Evolutionary conservation across 2,797 vertebrate genomes (phyloP), one percentile per base, ranked within the genome.

Genomic region (Eulemur albifrons): DNA sequence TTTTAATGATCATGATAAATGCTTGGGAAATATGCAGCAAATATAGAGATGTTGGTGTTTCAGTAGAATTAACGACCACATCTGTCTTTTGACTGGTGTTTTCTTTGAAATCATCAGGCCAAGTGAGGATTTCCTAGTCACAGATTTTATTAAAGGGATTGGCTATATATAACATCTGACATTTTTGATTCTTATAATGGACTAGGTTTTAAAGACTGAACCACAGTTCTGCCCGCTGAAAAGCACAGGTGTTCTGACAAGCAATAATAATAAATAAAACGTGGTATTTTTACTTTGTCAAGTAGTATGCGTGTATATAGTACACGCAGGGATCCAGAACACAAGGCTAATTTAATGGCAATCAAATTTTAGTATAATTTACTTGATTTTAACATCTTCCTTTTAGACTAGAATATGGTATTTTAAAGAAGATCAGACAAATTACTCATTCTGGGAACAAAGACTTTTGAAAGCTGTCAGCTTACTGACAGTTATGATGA

Each of bases 401-500:
- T 80, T 92, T 97, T 97, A 94, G 75, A 97, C 97, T 98, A 96
- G 96, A 98, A 92, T 97, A 72, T 97, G 93, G 61, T 98, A 97
- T 97, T 96, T 98, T 97, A 98, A 96, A 98, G 97, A 97, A 95
- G 96, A 98, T 98, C 97, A 97, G 96, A 96, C 90, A 98, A 97
- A 98, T 98, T 97, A 97, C 97, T 98, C 96, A 98, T 98, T 98
- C 87, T 4, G 25, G 92, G 98, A 99, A 98, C 98, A 99, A 98
- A 98, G 97, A 96, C 95, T 97, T 98, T 97, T 97, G 96, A 98
- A 98, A 98, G 88, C 98, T 99, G 98, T 98, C 98, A 98, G 83
- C 93, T 97, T 97, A 87, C 97, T 98, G 98, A 98, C 98, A 98
- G 97, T 98, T 98, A 98, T 94, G 98, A 98, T 98, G 98, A 98